These are phyloP conservation scores for Chymomyza procnemis DNA, from an alignment of 2,888 invertebrate species.

Conservation along the genomic window DNA sequence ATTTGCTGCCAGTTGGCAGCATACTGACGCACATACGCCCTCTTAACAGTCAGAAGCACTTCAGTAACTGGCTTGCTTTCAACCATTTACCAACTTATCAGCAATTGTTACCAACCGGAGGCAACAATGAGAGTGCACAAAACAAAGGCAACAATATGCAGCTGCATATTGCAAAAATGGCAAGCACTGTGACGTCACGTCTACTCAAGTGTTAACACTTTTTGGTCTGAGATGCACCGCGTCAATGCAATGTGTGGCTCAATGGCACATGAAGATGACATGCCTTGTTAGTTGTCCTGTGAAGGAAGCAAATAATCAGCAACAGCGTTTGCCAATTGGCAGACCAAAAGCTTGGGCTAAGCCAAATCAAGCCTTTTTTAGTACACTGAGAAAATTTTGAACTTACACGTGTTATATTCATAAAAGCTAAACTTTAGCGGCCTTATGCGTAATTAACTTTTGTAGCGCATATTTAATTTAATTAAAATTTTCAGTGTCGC, in stretches of 20 bases:
- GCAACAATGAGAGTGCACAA: neutral
- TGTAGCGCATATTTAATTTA: no score
- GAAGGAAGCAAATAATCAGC: neutral
- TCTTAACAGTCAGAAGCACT: neutral
- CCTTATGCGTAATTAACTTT: no score
- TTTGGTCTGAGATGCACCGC: neutral
- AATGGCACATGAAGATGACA: neutral
- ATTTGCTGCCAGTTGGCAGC: neutral
- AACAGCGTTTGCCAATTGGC: constrained; percentile 47
- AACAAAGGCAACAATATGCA: neutral
- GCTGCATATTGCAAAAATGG: neutral
- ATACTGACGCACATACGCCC: neutral
- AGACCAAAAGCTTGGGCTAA: constrained; percentile 51
- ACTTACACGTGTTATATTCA: no score
- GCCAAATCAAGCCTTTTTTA: neutral
- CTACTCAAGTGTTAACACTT: constrained; percentile 6
- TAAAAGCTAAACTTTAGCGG: no score
- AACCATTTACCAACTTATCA: neutral
- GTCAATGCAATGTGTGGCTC: neutral
- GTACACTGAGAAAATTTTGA: neutral
- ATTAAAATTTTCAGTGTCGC: no score
- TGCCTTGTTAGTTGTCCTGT: neutral
- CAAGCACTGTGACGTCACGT: neutral
- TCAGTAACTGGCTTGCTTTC: neutral
- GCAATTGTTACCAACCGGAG: neutral